Percentiles rank a stretch among this genome's conserved stretches.
Conservation (phyloP, 1,140 invertebrate species). For the Metaphire vulgaris region DNA sequence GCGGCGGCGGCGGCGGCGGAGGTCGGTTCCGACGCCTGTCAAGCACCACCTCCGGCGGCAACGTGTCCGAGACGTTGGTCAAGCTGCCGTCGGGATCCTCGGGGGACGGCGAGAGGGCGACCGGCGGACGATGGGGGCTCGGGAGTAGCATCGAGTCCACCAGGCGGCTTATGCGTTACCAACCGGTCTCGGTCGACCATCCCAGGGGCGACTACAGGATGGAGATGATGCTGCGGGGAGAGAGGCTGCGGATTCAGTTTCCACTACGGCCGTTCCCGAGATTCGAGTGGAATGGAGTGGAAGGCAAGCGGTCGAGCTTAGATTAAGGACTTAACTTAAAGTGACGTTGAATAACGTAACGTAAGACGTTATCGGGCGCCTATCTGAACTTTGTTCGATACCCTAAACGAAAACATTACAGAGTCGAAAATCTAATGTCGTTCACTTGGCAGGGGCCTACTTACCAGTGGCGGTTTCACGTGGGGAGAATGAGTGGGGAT, state of each 20-base stretch:
- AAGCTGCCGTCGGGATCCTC: not conserved
- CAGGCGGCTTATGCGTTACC: not conserved
- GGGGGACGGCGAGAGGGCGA: not conserved
- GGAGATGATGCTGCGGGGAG: not conserved
- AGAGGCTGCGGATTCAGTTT: not conserved
- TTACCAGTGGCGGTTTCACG: too few species aligned
- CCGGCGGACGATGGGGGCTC: not conserved
- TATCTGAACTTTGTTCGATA: too few species aligned
- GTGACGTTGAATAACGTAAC: too few species aligned
- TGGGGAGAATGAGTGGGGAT: too few species aligned
- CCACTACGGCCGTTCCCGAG: not conserved
- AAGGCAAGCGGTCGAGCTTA: too few species aligned
- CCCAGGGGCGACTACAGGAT: not conserved
- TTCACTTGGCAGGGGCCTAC: too few species aligned
- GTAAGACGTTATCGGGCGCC: too few species aligned
- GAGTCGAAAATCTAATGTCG: too few species aligned
- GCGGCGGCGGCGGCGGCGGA: too few species aligned
- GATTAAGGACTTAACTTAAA: too few species aligned
- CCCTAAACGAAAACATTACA: too few species aligned
- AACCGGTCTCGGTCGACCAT: not conserved
- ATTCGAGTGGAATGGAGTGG: not conserved
- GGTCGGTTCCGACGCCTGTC: not conserved
- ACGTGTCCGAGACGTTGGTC: not conserved
- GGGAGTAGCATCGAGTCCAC: too few species aligned
- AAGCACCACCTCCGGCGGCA: not conserved